Evolutionary conservation across 2,797 vertebrate species (phyloP), one percentile per base, ranked within the genome.

Genomic region (Toxotes lorentzi): DNA sequence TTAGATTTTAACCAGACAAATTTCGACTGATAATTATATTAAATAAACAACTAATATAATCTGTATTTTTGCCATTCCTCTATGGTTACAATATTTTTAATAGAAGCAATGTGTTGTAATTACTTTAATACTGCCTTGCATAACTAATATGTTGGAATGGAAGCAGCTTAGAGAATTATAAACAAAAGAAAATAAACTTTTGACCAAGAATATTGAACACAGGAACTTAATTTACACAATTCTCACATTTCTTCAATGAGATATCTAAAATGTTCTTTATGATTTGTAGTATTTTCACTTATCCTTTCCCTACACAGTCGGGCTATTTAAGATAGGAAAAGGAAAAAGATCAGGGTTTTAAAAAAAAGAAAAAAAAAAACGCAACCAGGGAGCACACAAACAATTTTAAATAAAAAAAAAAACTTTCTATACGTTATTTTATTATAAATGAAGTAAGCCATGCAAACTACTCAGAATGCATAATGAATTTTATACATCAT

Each of bases 401-500:
- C 71, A 83, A 77, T 88, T 75, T 88, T 53, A 72, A 86, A 84
- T 79, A 74, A 83, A 40, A 66, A 24, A 57, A 79, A 70, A 82
- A 90, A 91, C 83, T 87, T 92, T 74, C 84, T 88, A 92, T 91
- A 91, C 78, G 41, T 92, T 93, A 75, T 93, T 87, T 92, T 92
- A 93, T 92, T 93, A 93, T 90, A 94, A 95, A 93, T 89, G 92
- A 95, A 95, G 91, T 85, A 92, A 95, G 91, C 91, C 94, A 94
- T 94, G 93, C 93, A 95, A 95, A 94, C 93, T 93, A 94, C 91
- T 95, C 94, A 94, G 94, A 95, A 95, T 96, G 94, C 94, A 95
- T 96, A 96, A 96, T 95, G 93, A 94, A 95, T 95, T 94, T 94
- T 95, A 95, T 95, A 95, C 94, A 95, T 95, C 93, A 95, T 95